Percentiles rank a stretch among this genome's conserved stretches.
Evolutionary conservation across 2,113 vertebrate species (phyloP).

Genomic region (Notechis scutatus): DNA sequence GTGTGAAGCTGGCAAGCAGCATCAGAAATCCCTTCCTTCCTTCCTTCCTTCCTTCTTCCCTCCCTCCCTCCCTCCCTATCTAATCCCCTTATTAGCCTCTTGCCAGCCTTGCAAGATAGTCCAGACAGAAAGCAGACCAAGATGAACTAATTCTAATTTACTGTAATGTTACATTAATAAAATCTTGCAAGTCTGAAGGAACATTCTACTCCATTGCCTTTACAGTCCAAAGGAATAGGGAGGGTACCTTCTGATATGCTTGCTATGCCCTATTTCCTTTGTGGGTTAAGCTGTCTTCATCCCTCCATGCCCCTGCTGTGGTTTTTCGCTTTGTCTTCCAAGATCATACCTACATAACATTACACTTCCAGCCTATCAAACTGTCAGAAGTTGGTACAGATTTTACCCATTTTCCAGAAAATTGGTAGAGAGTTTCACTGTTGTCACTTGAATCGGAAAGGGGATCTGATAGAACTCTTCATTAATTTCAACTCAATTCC

Average conservation of each 20-base stretch:
- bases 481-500: neutral
- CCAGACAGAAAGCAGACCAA: neutral
- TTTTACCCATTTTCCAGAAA: neutral
- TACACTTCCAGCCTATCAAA: neutral
- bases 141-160: neutral
- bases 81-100: neutral
- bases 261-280: neutral
- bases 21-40: neutral
- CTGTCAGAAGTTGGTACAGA: neutral
- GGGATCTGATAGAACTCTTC: neutral
- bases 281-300: neutral
- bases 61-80: too few relatives aligned
- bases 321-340: neutral
- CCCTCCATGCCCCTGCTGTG: neutral
- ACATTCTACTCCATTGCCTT: neutral
- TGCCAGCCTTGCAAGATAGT: neutral
- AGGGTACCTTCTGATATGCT: neutral
- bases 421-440: neutral
- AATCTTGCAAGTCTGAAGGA: neutral
- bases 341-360: neutral
- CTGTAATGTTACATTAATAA: neutral
- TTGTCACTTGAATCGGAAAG: neutral
- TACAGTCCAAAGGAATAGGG: neutral
- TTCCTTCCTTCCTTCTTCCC: too few relatives aligned
- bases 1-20: neutral